Evolutionary conservation across 2,113 vertebrate genomes (phyloP).

Genomic region (Galemys pyrenaicus): DNA sequence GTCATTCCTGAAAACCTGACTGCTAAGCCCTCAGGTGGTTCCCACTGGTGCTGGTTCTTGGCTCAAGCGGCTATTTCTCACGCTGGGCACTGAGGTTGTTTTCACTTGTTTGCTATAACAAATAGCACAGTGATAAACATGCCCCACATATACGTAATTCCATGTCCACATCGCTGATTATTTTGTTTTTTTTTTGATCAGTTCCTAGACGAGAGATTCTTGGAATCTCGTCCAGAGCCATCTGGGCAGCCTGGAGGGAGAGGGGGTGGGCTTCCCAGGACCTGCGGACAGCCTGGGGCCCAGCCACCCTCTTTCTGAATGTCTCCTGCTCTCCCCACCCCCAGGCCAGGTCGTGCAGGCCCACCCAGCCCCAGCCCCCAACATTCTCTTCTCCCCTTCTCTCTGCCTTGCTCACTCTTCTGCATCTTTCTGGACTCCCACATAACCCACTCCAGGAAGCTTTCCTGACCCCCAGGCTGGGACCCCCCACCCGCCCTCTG

Average conservation of each 20-base stretch:
- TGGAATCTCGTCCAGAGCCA: neutral
- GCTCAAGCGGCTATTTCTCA: neutral
- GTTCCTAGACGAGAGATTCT: conserved; percentile 34
- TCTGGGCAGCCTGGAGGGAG: neutral
- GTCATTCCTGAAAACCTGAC: neutral
- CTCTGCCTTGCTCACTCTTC: neutral
- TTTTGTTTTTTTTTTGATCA: neutral
- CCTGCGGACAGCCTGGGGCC: neutral
- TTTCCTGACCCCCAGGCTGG: neutral
- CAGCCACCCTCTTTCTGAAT: neutral
- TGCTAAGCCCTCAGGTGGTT: neutral
- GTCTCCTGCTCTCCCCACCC: neutral
- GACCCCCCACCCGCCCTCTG: neutral
- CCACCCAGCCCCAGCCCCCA: too few species aligned
- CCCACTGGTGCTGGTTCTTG: neutral
- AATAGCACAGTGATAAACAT: neutral
- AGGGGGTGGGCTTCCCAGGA: neutral
- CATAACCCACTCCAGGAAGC: neutral
- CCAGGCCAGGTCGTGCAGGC: neutral
- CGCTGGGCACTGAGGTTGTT: neutral
- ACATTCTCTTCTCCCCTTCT: too few species aligned
- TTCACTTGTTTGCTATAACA: neutral
- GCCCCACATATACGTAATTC: neutral
- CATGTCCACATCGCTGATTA: neutral
- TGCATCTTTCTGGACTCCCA: neutral